A percentile compares a stretch with the other conserved stretches of the same genome.
phyloP scores from a whole-genome alignment of 2,888 invertebrate genomes.

The Pyrrhia umbra region DNA sequence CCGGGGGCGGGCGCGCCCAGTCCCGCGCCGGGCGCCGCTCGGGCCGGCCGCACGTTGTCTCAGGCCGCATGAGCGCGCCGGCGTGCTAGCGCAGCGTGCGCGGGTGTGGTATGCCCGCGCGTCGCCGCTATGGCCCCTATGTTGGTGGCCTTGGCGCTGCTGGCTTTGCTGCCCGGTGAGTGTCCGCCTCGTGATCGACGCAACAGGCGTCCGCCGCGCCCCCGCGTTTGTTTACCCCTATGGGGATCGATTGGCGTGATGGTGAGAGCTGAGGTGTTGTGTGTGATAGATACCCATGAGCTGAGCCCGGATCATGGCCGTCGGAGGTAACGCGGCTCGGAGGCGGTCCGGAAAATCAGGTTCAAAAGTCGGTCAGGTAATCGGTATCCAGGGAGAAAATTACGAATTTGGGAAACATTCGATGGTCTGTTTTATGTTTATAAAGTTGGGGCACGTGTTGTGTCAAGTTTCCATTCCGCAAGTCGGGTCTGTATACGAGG shows the following conservation, averaged over 20 bases:
- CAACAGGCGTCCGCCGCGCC: conserved; percentile 86
- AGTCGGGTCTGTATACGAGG: conserved; percentile 68
- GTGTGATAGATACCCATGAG: conserved; percentile 76
- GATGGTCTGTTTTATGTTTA: conserved; percentile 45
- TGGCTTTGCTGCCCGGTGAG: conserved; percentile 88
- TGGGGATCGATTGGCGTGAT: conserved; percentile 74
- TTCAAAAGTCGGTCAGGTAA: conserved; percentile 69
- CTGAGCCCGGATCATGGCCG: conserved; percentile 46
- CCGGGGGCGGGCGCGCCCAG: conserved; percentile 78
- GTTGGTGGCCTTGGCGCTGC: conserved; percentile 86
- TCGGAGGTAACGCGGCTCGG: conserved; percentile 54
- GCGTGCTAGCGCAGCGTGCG: conserved; percentile 89
- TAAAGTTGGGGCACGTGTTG: conserved; percentile 58
- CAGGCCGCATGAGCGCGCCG: conserved; percentile 87
- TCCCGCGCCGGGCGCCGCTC: conserved; percentile 87
- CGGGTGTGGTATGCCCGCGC: conserved; percentile 90
- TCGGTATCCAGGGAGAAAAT: conserved; percentile 55
- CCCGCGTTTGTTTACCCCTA: conserved; percentile 80
- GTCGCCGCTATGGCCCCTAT: conserved; percentile 86
- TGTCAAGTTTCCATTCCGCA: conserved; percentile 53
- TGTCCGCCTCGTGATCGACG: conserved; percentile 70
- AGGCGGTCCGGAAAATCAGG: conserved; percentile 51
- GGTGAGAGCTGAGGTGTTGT: conserved; percentile 84
- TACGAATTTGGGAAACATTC: conserved; percentile 34
- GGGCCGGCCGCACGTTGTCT: conserved; percentile 81